A percentile compares a stretch with the other conserved stretches of the same genome.
phyloP scores from a whole-genome alignment of 2,113 vertebrate genomes.

The Dolichotis patagonum region DNA sequence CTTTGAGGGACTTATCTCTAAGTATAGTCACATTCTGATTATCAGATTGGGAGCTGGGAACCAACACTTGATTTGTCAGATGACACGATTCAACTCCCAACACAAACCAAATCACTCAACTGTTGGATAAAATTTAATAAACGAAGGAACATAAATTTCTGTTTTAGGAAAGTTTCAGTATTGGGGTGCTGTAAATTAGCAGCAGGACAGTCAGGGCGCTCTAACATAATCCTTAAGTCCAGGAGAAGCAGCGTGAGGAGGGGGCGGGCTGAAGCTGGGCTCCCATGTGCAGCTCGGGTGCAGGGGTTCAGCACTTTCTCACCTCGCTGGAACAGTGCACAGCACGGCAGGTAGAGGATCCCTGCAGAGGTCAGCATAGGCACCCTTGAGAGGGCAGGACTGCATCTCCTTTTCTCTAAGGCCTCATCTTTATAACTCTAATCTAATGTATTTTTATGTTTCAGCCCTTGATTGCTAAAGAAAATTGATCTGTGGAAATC shows the following conservation, averaged over 20 bases:
- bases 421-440: neutral
- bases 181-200: neutral
- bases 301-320: neutral
- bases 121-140: neutral
- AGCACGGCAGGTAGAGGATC: neutral
- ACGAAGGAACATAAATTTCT: neutral
- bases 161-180: neutral
- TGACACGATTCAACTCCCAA: rapidly evolving
- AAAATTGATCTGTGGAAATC: constrained; percentile 30
- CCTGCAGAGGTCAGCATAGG: neutral
- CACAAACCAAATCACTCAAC: neutral
- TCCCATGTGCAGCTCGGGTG: rapidly evolving
- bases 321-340: neutral
- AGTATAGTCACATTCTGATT: neutral
- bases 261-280: neutral
- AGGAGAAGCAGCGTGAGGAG: neutral
- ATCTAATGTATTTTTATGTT: constrained; percentile 18
- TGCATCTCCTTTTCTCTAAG: neutral
- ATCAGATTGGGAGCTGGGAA: neutral
- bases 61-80: rapidly evolving
- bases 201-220: neutral
- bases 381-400: neutral
- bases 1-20: neutral
- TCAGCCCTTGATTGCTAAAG: neutral
- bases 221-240: neutral